These are phyloP conservation scores for Agonopterix alstromeriana DNA, from an alignment of 2,888 invertebrate species.

Conservation along the genomic window DNA sequence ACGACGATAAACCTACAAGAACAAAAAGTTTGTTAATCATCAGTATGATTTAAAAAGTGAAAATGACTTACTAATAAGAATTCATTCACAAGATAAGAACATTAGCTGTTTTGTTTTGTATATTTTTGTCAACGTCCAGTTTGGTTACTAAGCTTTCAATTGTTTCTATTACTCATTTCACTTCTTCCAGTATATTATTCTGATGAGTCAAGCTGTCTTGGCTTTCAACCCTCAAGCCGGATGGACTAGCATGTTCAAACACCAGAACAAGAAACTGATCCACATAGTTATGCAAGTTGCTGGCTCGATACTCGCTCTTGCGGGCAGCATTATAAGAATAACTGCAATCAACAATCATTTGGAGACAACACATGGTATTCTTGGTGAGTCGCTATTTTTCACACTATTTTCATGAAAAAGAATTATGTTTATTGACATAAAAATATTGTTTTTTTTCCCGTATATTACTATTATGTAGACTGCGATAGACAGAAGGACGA, in stretches of 20 bases:
- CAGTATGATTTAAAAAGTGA: too few relatives aligned
- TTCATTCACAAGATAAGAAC: too few relatives aligned
- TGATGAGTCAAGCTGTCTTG: constrained; percentile 45
- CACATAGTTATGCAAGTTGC: constrained; percentile 41
- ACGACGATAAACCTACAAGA: too few relatives aligned
- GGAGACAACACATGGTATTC: constrained; percentile 28
- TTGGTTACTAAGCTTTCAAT: not conserved
- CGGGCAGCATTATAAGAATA: constrained; percentile 33
- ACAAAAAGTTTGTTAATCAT: too few relatives aligned
- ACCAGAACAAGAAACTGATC: constrained; percentile 30
- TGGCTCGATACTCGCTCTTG: constrained; percentile 37
- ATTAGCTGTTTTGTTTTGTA: not conserved
- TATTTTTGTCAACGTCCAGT: not conserved
- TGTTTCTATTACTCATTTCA: not conserved
- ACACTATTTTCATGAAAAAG: too few relatives aligned
- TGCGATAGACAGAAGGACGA: too few relatives aligned
- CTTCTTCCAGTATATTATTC: constrained; percentile 42
- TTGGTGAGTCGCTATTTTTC: constrained; percentile 29
- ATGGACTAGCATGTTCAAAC: constrained; percentile 30
- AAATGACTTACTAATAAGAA: not conserved
- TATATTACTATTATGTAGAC: too few relatives aligned
- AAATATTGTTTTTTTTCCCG: too few relatives aligned
- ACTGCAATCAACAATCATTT: constrained; percentile 13
- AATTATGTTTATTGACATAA: too few relatives aligned
- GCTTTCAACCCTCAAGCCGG: constrained; percentile 35